Base-by-base conservation (phyloP, 35 echinoderm and acorn worm species). In the Ophiothrix spiculata region DNA sequence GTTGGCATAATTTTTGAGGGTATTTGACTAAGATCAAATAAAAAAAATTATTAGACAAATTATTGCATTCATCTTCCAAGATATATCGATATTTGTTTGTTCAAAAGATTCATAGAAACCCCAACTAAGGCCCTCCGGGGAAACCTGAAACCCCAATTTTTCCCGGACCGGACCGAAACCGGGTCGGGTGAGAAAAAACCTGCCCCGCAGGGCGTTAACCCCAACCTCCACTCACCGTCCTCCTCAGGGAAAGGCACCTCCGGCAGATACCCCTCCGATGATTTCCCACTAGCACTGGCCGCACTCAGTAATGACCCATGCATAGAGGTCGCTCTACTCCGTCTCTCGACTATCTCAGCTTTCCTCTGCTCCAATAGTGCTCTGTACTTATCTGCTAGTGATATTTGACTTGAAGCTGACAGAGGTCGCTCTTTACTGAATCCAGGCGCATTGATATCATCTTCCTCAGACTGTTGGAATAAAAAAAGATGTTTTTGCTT, bases 271-370 rank as follows among this genome's bases (percentile, higher is more conserved):
- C 81, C n/a, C 85, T 85, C 39, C 39, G 39, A 40, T 77, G 79
- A 56, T 77, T 85, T n/a, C 38, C 84, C 39, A 39, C 41, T 60
- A 31, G 86, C 38, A 40, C 79, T 79, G 32, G 75, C 85, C 37
- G 83, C 77, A 79, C 82, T 91, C 0, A 93, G 86, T 39, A 98
- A 63, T 13, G 91, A 93, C 19, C 95, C 95, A 88, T 98, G 95
- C 95, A 98, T 98, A 36, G 95, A 98, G 4, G 95, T 98, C 23
- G 91, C 95, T 3, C 86, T 39, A 11, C 91, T 94, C 39, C 91
- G 64, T 21, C 95, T 87, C 75, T 94, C 95, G 35, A 91, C 86
- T 32, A 93, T 86, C 74, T 94, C 88, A 32, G 56, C 83, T 41
- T 93, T 93, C 33, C 81, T 89, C 64, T 88, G 84, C 63, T 98